Evolutionary conservation across 1,140 invertebrate genomes (phyloP).

Genomic region (Eulimnadia texana): DNA sequence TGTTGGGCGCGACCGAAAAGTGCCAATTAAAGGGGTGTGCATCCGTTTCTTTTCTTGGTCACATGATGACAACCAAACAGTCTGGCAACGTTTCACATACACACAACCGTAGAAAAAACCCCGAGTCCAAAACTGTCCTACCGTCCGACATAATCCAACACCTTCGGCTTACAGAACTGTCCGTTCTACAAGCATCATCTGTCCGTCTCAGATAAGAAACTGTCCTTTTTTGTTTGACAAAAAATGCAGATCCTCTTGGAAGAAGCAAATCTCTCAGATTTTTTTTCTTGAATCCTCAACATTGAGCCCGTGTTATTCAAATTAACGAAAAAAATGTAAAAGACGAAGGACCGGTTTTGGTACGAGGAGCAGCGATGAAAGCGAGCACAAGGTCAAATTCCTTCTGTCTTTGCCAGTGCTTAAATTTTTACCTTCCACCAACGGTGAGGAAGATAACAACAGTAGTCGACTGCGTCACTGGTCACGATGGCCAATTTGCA

Average conservation of each 20-base stretch:
- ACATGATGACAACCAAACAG: background rate
- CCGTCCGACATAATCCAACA: no score
- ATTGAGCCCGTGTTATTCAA: no score
- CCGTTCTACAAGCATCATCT: no score
- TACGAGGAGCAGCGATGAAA: background rate
- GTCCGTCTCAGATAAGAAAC: no score
- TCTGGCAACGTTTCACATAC: background rate
- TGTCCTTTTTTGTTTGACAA: no score
- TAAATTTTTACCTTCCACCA: background rate
- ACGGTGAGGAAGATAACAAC: background rate
- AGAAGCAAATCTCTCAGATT: no score
- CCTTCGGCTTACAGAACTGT: no score
- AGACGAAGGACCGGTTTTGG: background rate
- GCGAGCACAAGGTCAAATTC: background rate
- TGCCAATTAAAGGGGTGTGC: background rate
- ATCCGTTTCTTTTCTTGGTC: background rate
- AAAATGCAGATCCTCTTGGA: no score
- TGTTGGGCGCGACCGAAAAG: background rate
- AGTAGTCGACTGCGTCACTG: background rate
- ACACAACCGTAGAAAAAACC: no score
- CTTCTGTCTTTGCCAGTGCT: background rate
- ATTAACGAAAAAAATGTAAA: no score
- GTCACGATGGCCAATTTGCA: background rate
- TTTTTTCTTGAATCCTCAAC: no score
- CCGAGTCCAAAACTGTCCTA: no score